These are phyloP conservation scores for Rhinogobius similis DNA, from an alignment of 2,113 vertebrate genomes.

Conservation along the genomic window DNA sequence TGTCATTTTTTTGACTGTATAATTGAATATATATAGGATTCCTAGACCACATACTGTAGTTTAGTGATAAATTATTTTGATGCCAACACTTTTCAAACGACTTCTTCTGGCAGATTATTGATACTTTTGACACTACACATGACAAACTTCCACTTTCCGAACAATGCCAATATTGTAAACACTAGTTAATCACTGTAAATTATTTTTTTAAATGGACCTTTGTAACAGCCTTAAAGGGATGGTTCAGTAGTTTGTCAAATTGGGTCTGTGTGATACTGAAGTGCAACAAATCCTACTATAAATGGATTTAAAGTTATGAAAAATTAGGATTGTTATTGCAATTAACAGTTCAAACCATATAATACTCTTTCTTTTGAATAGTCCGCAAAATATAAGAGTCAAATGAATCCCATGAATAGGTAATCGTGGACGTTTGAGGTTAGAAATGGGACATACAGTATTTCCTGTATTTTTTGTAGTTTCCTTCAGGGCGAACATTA, in stretches of 20 bases:
- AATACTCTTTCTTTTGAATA: too few relatives aligned
- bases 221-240: not conserved
- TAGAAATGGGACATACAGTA: too few relatives aligned
- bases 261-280: not conserved
- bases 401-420: too few relatives aligned
- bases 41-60: not conserved
- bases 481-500: too few relatives aligned
- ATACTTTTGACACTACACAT: constrained; percentile 20
- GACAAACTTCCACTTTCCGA: not conserved
- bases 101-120: not conserved
- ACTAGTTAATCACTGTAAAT: constrained; percentile 18
- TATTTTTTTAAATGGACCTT: not conserved
- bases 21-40: not conserved
- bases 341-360: too few relatives aligned
- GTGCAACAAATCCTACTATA: not conserved
- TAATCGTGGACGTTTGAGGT: too few relatives aligned
- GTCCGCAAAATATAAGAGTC: too few relatives aligned
- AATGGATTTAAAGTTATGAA: too few relatives aligned
- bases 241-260: not conserved
- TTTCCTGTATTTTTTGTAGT: too few relatives aligned
- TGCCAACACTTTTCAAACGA: constrained; percentile 24
- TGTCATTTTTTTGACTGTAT: constrained; percentile 24
- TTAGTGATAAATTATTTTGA: constrained; percentile 11
- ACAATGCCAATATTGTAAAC: constrained; percentile 5
- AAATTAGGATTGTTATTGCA: too few relatives aligned